Base-by-base conservation (phyloP, 2,113 vertebrate species). In the Electrona antarctica region DNA sequence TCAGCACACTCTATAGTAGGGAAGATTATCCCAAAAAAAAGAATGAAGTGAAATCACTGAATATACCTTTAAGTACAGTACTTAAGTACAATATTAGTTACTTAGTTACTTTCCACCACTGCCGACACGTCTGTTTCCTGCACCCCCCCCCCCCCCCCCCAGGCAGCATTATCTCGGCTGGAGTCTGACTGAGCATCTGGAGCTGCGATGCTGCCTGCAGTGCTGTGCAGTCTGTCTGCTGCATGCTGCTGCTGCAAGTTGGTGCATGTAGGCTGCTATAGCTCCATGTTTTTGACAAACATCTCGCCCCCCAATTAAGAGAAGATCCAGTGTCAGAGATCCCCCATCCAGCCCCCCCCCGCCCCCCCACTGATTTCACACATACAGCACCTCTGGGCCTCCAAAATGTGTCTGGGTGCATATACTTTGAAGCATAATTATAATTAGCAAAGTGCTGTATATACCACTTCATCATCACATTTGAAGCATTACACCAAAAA, bases 291-390 rank as follows among this genome's bases (percentile, higher is more conserved):
- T 65, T 48, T 61, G 72, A 62, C 46, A 33, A 21, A 64, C 47
- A 10, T 67, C 69, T 51, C 6, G 48, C 6, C 21, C 21, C 11
- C 64, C 68, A 82, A 64, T 69, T 69, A 75, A 56, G 55, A 45
- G 41, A 47, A 46, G n/a, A 45, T 41, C 59, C 12, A 61, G 6
- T 45, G 14, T 13, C 6, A 13, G 6, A 12, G n/a, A 54, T 54
- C 11, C 3, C 12, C n/a, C 12, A n/a, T n/a, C n/a, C n/a, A n/a
- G n/a, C 51, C 8, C 10, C 10, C n/a, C 51, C n/a, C 51, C 7
- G 0, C n/a, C n/a, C n/a, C n/a, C 12, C n/a, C n/a, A 13, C n/a
- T 6, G 13, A 54, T 13, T 54, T 13, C 12, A 13, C 52, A 41
- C 33, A 41, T 41, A 41, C 33, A 41, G 33, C 33, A 41, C 3